Percentiles rank a stretch among this genome's conserved stretches.
Evolutionary conservation across 2,797 vertebrate genomes (phyloP).

Genomic region (Macropus fuliginosus): DNA sequence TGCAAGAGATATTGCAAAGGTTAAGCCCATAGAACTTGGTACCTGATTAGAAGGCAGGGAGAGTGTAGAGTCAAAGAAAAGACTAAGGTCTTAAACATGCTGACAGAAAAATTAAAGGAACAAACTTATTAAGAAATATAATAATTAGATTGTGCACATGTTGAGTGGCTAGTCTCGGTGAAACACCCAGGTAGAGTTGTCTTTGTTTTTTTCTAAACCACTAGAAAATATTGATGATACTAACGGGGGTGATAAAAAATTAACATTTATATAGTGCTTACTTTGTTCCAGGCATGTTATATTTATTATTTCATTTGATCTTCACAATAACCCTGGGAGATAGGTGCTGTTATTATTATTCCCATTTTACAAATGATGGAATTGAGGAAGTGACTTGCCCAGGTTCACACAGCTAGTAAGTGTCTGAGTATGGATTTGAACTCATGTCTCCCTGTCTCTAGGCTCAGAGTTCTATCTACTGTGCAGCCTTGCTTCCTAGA

Average conservation of each 20-base stretch:
- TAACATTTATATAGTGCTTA: neutral
- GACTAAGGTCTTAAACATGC: neutral
- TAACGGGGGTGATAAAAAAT: neutral
- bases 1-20: neutral
- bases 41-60: neutral
- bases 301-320: neutral
- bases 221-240: neutral
- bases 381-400: neutral
- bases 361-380: neutral
- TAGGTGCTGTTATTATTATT: neutral
- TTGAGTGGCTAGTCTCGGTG: neutral
- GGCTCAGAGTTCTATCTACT: no score
- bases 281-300: neutral
- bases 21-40: neutral
- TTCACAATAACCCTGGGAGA: neutral
- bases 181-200: neutral
- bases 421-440: neutral
- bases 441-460: neutral
- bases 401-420: neutral
- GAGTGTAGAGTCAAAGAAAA: neutral
- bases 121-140: neutral
- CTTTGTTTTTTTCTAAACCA: neutral
- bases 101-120: neutral
- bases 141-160: neutral
- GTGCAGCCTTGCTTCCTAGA: neutral